Percentiles rank a stretch among this genome's conserved stretches.
phyloP scores from a whole-genome alignment of 1,140 invertebrate species.

The Bradysia coprophila region DNA sequence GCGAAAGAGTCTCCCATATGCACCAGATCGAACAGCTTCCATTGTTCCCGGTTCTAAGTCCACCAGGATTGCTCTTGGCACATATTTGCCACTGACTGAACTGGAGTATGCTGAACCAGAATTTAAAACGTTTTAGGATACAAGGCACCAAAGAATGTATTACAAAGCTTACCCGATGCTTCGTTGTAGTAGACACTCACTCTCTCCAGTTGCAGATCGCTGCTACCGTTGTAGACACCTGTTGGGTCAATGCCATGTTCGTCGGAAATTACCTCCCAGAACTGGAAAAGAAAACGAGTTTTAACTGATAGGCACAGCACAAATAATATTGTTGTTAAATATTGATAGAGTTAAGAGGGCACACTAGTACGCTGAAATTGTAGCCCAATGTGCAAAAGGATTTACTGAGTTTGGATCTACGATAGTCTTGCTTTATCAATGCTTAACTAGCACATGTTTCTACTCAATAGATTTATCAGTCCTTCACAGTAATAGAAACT shows the following conservation, averaged over 20 bases:
- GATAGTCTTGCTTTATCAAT: too few relatives aligned
- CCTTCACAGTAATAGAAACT: too few relatives aligned
- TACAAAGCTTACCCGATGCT: constrained; percentile 30
- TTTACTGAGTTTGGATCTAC: too few relatives aligned
- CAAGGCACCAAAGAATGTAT: neutral
- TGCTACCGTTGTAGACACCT: constrained; percentile 63
- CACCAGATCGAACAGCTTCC: constrained; percentile 65
- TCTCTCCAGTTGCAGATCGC: constrained; percentile 67
- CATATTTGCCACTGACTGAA: neutral
- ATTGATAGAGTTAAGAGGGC: too few relatives aligned
- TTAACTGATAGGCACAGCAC: too few relatives aligned
- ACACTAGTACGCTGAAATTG: too few relatives aligned
- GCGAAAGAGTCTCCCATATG: constrained; percentile 49
- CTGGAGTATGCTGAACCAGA: neutral
- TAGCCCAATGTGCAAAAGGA: too few relatives aligned
- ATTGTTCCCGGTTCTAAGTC: constrained; percentile 77
- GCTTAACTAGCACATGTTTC: too few relatives aligned
- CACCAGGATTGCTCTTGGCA: constrained; percentile 60
- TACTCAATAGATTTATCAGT: too few relatives aligned
- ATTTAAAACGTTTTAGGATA: too few relatives aligned
- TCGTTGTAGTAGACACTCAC: constrained; percentile 88
- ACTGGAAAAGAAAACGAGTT: constrained; percentile 50
- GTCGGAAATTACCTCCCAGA: constrained; percentile 88
- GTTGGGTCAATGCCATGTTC: constrained; percentile 77
- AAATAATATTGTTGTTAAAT: too few relatives aligned